Evolutionary conservation across 2,888 invertebrate genomes (phyloP).

Genomic region (Ptychoptera contaminata): DNA sequence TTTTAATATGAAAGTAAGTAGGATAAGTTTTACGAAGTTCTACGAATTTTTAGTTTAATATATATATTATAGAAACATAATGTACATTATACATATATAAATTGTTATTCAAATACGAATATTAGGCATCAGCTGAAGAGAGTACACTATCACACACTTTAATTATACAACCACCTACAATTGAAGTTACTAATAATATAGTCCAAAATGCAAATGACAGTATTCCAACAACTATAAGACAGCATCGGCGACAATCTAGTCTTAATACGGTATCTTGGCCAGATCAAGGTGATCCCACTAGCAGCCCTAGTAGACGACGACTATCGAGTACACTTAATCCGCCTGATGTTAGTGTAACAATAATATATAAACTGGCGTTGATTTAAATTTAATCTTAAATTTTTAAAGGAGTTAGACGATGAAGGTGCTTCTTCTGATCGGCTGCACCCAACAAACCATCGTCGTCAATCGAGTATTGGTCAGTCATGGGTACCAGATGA

Average conservation of each 20-base stretch:
- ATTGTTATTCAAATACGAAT: too few relatives aligned
- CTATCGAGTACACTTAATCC: conserved; percentile 8
- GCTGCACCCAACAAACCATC: conserved; percentile 18
- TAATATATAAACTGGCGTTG: too few relatives aligned
- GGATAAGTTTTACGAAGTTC: too few relatives aligned
- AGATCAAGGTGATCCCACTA: conserved; percentile 18
- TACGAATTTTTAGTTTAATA: too few relatives aligned
- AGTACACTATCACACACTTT: conserved; percentile 2
- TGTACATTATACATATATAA: too few relatives aligned
- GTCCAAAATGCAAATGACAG: conserved; percentile 12
- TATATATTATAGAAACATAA: too few relatives aligned
- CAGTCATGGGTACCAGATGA: conserved; percentile 23
- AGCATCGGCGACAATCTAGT: conserved; percentile 27
- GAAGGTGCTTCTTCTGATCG: conserved; percentile 21
- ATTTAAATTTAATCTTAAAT: neutral
- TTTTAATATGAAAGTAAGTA: conserved; percentile 21
- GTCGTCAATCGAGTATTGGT: conserved; percentile 26
- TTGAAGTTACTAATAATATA: neutral
- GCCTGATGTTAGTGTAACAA: conserved; percentile 3
- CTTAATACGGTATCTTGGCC: conserved; percentile 31
- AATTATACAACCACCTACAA: neutral
- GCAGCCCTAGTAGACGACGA: conserved; percentile 4
- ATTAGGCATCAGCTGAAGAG: neutral
- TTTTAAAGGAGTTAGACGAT: conserved; percentile 11
- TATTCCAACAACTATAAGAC: conserved; percentile 5